These are phyloP conservation scores for Mastacembelus armatus DNA, from an alignment of 2,797 vertebrate species.

Conservation along the genomic window DNA sequence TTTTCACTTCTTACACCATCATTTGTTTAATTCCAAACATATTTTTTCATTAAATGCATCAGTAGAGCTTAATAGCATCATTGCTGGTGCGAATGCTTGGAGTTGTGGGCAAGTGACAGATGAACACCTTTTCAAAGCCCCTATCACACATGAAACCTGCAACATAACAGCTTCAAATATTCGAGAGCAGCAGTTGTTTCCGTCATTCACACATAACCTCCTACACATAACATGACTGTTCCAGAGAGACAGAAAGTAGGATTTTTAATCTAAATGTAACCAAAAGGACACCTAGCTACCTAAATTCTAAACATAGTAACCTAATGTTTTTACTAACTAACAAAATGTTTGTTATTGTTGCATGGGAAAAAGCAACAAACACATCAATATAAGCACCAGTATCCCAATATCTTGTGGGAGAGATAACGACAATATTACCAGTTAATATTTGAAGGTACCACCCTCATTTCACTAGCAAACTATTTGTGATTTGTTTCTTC, in stretches of 20 bases:
- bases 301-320: background rate
- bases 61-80: background rate
- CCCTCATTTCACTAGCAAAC: no score
- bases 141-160: slow-evolving; percentile 37
- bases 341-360: background rate
- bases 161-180: slow-evolving; percentile 44
- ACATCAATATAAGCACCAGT: no score
- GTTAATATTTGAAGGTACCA: no score
- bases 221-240: slow-evolving; percentile 31
- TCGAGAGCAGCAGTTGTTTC: slow-evolving; percentile 22
- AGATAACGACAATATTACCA: no score
- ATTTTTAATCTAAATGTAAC: background rate
- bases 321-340: background rate
- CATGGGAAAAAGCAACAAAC: background rate
- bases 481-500: no score
- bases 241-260: slow-evolving; percentile 15
- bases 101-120: slow-evolving; percentile 42
- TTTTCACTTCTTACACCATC: background rate
- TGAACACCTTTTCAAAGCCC: slow-evolving; percentile 13
- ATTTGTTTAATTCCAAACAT: background rate
- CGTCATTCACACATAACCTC: slow-evolving; percentile 57
- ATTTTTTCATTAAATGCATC: background rate
- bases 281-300: background rate
- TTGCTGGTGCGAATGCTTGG: background rate
- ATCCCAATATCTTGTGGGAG: no score